Evolutionary conservation across 64 coral and sea anemone genomes (phyloP), one percentile per base, ranked within the genome.

Genomic region (Porites lutea): DNA sequence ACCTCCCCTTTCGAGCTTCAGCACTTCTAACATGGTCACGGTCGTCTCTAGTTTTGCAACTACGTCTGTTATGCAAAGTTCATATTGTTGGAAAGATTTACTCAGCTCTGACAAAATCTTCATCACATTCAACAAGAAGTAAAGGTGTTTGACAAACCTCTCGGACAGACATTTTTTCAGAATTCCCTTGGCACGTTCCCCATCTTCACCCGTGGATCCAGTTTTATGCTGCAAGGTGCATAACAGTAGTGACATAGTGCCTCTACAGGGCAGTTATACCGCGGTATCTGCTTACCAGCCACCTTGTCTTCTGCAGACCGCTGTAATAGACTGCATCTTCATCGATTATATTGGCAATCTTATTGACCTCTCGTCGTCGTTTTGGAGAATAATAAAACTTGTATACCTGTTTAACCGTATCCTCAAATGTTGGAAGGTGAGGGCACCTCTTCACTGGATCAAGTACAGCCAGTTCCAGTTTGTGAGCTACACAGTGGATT

Each of bases 361-460:
- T 45, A 75, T 48, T 9, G 13, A 75, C 10, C 4, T 75, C 72
- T 12, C 72, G 9, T 11, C 47, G 9, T 75, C 18, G 2, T 75
- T 75, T 75, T 9, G 45, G 72, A 49, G 72, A 75, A 45, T 75
- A 75, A 45, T 75, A 75, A 75, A 75, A 75, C 48, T 48, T 3
- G 48, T 48, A 75, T 27, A 75, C 48, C 8, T 16, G 12, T 7
- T 9, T 14, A 0, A 75, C 46, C 11, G 2, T 74, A 8, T 74
- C 71, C 43, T 13, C 3, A 46, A 74, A 74, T 13, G 43, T 19
- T 48, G 51, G 47, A 13, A 53, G 49, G n/a, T 52, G 8, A 78
- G 75, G 48, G 48, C 13, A 14, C 13, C 4, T 78, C 53, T 78
- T 78, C n/a, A 78, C n/a, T 4, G 75, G 6, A 78, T 78, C 75